Evolutionary conservation across 2,888 invertebrate genomes (phyloP).

Genomic region (Tenthredo mesomela): DNA sequence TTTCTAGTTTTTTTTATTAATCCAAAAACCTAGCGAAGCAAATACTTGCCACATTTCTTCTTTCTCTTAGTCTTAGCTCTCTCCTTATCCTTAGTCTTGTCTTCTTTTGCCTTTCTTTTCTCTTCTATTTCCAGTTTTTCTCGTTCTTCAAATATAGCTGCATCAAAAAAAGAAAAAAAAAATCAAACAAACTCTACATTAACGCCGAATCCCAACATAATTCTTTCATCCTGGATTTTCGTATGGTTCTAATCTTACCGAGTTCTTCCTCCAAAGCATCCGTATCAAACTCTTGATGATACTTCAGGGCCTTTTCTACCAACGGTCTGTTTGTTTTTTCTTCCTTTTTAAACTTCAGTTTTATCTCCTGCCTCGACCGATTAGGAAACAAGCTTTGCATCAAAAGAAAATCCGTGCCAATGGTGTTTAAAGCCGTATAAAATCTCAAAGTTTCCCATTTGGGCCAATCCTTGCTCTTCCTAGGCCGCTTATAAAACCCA

Average conservation of each 20-base stretch:
- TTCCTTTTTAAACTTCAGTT: conserved; percentile 96
- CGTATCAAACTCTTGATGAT: conserved; percentile 85
- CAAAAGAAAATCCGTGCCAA: conserved; percentile 95
- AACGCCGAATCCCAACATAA: conserved; percentile 1
- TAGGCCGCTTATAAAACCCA: conserved; percentile 84
- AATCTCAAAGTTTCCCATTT: conserved; percentile 92
- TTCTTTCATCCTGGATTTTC: conserved; percentile 16
- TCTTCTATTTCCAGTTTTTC: conserved; percentile 57
- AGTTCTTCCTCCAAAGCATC: conserved; percentile 82
- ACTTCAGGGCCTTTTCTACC: conserved; percentile 87
- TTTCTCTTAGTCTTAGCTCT: conserved; percentile 57
- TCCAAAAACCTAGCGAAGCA: neutral
- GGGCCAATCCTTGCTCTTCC: conserved; percentile 87
- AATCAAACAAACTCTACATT: conserved; percentile 22
- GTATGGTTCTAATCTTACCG: conserved; percentile 70
- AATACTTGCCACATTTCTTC: conserved; percentile 43
- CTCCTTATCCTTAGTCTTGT: conserved; percentile 54
- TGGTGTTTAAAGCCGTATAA: conserved; percentile 92
- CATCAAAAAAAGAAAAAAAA: conserved; percentile 54
- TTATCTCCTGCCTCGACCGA: conserved; percentile 89
- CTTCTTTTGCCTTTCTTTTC: conserved; percentile 60
- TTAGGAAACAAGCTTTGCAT: conserved; percentile 92
- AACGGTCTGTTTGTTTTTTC: conserved; percentile 87
- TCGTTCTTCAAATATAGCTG: conserved; percentile 67
- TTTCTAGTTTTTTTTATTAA: neutral